Conservation (phyloP, 1,140 invertebrate species). For the Ephestia elutella region DNA sequence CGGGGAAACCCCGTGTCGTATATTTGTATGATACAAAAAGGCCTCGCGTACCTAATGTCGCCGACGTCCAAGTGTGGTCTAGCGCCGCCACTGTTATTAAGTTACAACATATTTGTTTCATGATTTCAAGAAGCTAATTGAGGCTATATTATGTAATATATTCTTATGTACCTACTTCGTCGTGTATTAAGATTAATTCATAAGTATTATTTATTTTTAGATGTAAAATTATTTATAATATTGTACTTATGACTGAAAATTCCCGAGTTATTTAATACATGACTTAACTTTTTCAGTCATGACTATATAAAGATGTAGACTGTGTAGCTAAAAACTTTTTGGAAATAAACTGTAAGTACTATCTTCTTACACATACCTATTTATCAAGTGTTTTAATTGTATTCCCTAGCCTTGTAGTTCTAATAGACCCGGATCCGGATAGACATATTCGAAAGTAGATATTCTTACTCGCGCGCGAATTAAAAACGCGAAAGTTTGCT, state of each 20-base stretch:
- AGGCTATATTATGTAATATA: not conserved
- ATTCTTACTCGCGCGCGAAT: too few species aligned
- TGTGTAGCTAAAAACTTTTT: not conserved
- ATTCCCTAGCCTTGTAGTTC: too few species aligned
- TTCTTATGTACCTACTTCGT: not conserved
- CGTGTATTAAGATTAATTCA: too few species aligned
- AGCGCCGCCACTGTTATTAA: too few species aligned
- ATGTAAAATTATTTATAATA: conserved; percentile 15
- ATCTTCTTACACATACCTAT: not conserved
- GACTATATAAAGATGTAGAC: conserved; percentile 28
- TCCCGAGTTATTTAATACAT: conserved; percentile 29
- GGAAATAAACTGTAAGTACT: not conserved
- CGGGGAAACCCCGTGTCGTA: too few species aligned
- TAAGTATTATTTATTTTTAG: conserved; percentile 8
- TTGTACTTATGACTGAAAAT: conserved; percentile 65
- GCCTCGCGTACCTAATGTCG: too few species aligned
- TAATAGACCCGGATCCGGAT: too few species aligned
- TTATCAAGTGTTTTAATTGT: not conserved
- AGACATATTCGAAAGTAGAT: too few species aligned
- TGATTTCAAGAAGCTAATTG: not conserved
- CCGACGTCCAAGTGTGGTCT: too few species aligned
- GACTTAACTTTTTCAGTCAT: conserved; percentile 61
- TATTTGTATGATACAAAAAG: too few species aligned
- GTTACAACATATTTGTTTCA: too few species aligned
- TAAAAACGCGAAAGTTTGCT: too few species aligned